Conservation (phyloP, 2,797 vertebrate species). For the Arctocebus calabarensis region DNA sequence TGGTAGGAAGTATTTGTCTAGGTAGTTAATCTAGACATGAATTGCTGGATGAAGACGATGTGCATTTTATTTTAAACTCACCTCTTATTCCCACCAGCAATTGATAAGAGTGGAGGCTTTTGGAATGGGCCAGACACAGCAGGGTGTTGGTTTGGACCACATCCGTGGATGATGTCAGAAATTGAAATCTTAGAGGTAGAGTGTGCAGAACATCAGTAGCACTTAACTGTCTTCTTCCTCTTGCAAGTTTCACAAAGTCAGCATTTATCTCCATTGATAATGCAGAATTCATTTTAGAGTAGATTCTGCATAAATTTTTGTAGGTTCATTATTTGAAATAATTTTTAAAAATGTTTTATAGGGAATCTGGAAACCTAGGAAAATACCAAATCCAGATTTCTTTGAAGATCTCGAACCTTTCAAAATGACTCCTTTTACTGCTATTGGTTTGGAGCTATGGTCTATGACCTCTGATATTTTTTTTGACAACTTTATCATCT, state of each 20-base stretch:
- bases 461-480: slow-evolving; percentile 99
- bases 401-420: slow-evolving; percentile 98
- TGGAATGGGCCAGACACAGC: neutral
- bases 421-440: slow-evolving; percentile 95
- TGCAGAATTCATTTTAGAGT: neutral
- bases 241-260: neutral
- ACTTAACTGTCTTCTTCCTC: slow-evolving; percentile 23
- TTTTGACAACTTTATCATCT: slow-evolving; percentile 99
- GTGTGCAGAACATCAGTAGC: neutral
- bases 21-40: neutral
- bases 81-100: neutral
- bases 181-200: neutral
- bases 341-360: slow-evolving; percentile 80
- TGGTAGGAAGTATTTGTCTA: neutral
- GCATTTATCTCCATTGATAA: neutral
- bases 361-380: slow-evolving; percentile 99
- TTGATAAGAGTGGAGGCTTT: neutral
- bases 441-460: slow-evolving; percentile 98
- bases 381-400: slow-evolving; percentile 96
- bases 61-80: slow-evolving; percentile 51
- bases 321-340: slow-evolving; percentile 51
- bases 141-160: slow-evolving; percentile 19
- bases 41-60: neutral
- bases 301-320: neutral
- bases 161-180: neutral